phyloP scores from a whole-genome alignment of 2,113 vertebrate genomes.

The Otis tarda region DNA sequence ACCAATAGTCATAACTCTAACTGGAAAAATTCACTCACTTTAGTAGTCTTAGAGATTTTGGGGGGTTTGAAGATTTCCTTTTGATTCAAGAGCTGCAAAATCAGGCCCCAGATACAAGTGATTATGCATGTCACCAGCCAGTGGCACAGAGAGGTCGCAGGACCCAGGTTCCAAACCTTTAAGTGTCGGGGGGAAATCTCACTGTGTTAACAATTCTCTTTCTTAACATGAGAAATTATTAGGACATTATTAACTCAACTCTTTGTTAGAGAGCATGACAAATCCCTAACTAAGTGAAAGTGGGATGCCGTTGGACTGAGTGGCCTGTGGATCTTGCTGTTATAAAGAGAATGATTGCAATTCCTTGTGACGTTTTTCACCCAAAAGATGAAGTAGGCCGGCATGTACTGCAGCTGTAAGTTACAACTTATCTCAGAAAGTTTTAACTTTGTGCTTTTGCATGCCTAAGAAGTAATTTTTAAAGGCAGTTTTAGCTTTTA shows the following conservation, averaged over 20 bases:
- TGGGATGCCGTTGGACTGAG: background rate
- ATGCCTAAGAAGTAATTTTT: constrained; percentile 53
- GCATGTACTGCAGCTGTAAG: constrained; percentile 34
- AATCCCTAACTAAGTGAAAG: background rate
- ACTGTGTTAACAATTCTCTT: background rate
- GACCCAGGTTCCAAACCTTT: background rate
- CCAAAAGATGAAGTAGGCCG: constrained; percentile 40
- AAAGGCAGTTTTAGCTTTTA: constrained; percentile 53
- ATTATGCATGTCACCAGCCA: background rate
- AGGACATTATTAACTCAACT: background rate
- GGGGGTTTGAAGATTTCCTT: background rate
- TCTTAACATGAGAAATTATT: background rate
- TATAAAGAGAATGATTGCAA: background rate
- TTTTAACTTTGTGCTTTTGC: constrained; percentile 55
- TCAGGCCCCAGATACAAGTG: background rate
- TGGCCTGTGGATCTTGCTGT: background rate
- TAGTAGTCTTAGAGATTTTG: background rate
- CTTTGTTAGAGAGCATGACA: background rate
- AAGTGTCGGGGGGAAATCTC: background rate
- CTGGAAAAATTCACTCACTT: background rate
- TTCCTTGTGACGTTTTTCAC: constrained; percentile 3
- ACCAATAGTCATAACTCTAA: background rate
- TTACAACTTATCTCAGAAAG: constrained; percentile 58
- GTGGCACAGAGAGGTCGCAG: background rate
- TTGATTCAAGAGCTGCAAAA: background rate